Base-by-base conservation (phyloP, 2,888 invertebrate species). In the Acanthococcus lagerstroemiae region DNA sequence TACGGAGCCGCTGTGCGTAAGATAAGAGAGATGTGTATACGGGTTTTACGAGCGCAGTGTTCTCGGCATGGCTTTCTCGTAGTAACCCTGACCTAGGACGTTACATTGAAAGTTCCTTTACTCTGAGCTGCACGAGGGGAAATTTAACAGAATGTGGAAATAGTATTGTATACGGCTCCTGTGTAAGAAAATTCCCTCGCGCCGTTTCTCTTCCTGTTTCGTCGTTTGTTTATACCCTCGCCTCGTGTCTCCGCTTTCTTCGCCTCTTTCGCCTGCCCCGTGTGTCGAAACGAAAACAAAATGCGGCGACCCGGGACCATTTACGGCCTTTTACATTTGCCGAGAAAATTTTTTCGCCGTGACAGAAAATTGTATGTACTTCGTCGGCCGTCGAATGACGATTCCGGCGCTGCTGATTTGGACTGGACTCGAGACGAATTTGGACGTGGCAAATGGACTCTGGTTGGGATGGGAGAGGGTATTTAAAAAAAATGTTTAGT, bases 71-170 rank as follows among this genome's bases (percentile, higher is more conserved):
- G 52, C 9, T 52, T 22, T 21, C 30, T 60, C 54, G 52, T 63
- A 63, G 63, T 63, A 63, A 63, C 63, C 63, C 63, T 63, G 63
- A 63, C 63, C 63, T 63, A 63, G 63, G 63, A 63, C 54, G 44
- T 63, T 54, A 63, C 63, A 54, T 63, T 63, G 63, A 63, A 63
- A 63, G 54, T 54, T 52, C 54, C 44, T 63, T 63, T 52, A 24
- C 52, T n/a, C 12, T 9, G 37, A 2, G 12, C 12, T 15, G 37
- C 37, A 9, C 12, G 63, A 30, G 37, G 26, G 54, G 19, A 63
- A 63, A 30, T 63, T 63, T 63, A 17, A 30, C 54, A 63, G 63
- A 63, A 63, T 63, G 52, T 63, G 63, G 63, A 63, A 52, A 63
- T 24, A n/a, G 63, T 30, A 25, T 25, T 24, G 52, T 52, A 2